Conservation (phyloP, 2,797 vertebrate genomes). For the Pseudocheirus occidentalis region DNA sequence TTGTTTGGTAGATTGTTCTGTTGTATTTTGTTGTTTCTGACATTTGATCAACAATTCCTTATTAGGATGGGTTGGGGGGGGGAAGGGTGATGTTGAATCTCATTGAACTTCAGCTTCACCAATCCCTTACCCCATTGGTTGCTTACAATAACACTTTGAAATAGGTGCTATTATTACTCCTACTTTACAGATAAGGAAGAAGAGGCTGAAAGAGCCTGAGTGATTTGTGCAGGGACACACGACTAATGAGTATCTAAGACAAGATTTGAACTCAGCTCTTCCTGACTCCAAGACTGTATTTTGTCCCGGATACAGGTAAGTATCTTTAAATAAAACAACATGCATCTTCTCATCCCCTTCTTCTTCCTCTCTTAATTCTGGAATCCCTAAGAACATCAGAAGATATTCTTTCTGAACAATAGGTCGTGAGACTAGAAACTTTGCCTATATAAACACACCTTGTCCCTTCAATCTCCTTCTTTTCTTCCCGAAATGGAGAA, state of each 20-base stretch:
- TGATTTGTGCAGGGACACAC: neutral
- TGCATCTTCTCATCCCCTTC: neutral
- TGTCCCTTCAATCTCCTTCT: neutral
- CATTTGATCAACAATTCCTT: neutral
- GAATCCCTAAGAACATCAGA: neutral
- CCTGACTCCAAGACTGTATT: neutral
- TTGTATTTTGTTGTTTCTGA: neutral
- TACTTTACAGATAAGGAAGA: neutral
- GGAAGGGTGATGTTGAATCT: neutral
- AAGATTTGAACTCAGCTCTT: neutral
- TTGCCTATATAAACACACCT: neutral
- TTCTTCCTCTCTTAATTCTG: neutral
- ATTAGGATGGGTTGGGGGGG: neutral
- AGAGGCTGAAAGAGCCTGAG: neutral
- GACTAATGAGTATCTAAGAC: neutral
- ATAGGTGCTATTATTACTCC: neutral
- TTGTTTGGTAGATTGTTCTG: neutral
- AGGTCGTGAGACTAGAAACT: neutral
- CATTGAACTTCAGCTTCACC: neutral
- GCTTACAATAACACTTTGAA: neutral
- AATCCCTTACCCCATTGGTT: neutral
- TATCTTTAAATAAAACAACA: neutral
- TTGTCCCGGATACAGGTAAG: neutral
- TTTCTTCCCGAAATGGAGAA: neutral
- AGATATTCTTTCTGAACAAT: neutral